Base-by-base conservation (phyloP, 2,113 vertebrate species). In the Axis porcinus region DNA sequence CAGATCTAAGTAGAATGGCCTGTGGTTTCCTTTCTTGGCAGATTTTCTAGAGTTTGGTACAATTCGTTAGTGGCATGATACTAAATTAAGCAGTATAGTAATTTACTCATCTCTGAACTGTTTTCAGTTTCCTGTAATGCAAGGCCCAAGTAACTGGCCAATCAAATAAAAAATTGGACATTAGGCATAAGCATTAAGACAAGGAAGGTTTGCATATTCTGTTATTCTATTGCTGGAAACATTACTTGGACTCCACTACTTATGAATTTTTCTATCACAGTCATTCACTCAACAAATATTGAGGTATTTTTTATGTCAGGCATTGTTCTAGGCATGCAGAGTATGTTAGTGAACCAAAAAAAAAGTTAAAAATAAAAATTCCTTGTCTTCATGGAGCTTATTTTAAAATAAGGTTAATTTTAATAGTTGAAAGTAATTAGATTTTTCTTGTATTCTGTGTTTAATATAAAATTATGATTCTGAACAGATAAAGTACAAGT, bases 111-210 rank as follows among this genome's bases (percentile, higher is more conserved):
- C n/a, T 95, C 23, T 54, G n/a, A 93, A 86, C 57, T 85, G 21
- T 88, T 85, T 92, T 96, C 88, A 85, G 45, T 86, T 97, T 25
- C 62, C n/a, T 91, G n/a, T 89, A 78, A 76, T 62, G 11, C 30
- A 87, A 58, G 36, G 25, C 55, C 91, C 13, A 5, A 91, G 79
- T 92, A 64, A 95, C 40, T 86, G 28, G n/a, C 64, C 43, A 60
- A 4, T 60, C 11, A 27, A 82, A 95, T 64, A 84, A 52, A 67
- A 95, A 62, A 57, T 10, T 64, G 15, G 25, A n/a, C 28, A 78
- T 86, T 91, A 95, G n/a, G 55, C 67, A 45, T 16, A 79, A 78
- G 30, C 27, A 64, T 15, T 85, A 52, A n/a, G 33, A 76, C 13
- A 74, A 93, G 43, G 52, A 95, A 88, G 13, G 17, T 70, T 74